Evolutionary conservation across 2,888 invertebrate species (phyloP).

Genomic region (Phyto melanocephala): DNA sequence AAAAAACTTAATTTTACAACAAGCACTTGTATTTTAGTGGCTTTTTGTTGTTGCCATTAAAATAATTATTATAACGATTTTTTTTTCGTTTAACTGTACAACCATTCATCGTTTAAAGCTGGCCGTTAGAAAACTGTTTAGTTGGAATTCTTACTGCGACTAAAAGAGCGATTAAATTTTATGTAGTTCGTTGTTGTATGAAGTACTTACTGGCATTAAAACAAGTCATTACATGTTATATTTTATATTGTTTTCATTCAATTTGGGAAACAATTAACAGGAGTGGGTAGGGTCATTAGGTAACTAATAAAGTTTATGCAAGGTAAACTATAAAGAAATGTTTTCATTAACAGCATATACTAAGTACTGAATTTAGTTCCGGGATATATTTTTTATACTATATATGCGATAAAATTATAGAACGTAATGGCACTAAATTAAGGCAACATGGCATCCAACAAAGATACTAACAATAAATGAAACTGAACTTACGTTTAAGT

Average conservation of each 20-base stretch:
- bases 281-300: not conserved
- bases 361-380: too few species aligned
- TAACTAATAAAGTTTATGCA: too few species aligned
- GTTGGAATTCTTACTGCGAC: slow-evolving; percentile 21
- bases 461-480: too few species aligned
- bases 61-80: not conserved
- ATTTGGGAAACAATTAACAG: not conserved
- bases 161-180: slow-evolving; percentile 51
- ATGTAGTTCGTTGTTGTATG: slow-evolving; percentile 3
- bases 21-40: slow-evolving; percentile 18
- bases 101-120: slow-evolving; percentile 28
- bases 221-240: not conserved
- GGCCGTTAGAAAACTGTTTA: slow-evolving; percentile 42
- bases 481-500: too few species aligned
- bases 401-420: too few species aligned
- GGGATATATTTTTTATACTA: too few species aligned
- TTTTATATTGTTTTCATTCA: not conserved
- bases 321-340: too few species aligned
- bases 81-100: slow-evolving; percentile 3
- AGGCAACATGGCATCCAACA: too few species aligned
- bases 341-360: too few species aligned
- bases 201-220: not conserved
- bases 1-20: slow-evolving; percentile 28
- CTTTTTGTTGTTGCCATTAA: not conserved
- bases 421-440: too few species aligned